Evolutionary conservation across 2,888 invertebrate species (phyloP).

Genomic region (Loripinus fragilis): DNA sequence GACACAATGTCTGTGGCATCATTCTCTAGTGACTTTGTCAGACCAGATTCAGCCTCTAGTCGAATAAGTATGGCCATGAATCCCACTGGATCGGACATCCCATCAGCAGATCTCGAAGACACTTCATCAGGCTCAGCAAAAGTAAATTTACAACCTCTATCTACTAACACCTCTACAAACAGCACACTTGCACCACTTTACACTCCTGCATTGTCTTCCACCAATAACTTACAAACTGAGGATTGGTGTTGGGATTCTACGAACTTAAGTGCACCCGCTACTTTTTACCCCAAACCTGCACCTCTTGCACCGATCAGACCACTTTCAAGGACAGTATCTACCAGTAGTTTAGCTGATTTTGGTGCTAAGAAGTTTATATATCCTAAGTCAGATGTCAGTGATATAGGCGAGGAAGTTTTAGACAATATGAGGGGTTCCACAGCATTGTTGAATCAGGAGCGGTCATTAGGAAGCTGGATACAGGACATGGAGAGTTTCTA

Average conservation of each 20-base stretch:
- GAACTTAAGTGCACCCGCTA: background rate
- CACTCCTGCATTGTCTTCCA: background rate
- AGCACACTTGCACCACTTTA: slow-evolving; percentile 2
- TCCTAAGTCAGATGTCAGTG: slow-evolving; percentile 28
- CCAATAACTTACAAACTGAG: background rate
- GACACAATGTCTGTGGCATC: slow-evolving; percentile 17
- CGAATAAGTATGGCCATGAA: background rate
- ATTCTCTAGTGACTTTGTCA: background rate
- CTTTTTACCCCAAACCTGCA: slow-evolving; percentile 6
- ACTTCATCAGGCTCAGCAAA: background rate
- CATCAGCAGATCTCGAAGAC: background rate
- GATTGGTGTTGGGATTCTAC: slow-evolving; percentile 7
- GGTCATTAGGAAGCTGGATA: slow-evolving; percentile 13
- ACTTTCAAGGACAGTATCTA: background rate
- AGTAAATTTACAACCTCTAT: background rate
- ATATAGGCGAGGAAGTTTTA: background rate
- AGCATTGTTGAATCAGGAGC: background rate
- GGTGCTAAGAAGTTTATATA: slow-evolving; percentile 55
- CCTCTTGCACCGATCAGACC: slow-evolving; percentile 13
- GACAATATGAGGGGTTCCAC: background rate
- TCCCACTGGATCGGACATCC: background rate
- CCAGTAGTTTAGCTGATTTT: slow-evolving; percentile 22
- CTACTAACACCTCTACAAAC: background rate
- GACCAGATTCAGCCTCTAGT: slow-evolving; percentile 5
- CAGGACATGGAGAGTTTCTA: background rate